phyloP scores from a whole-genome alignment of 35 echinoderm and acorn worm genomes.

The Chiridota heheva region DNA sequence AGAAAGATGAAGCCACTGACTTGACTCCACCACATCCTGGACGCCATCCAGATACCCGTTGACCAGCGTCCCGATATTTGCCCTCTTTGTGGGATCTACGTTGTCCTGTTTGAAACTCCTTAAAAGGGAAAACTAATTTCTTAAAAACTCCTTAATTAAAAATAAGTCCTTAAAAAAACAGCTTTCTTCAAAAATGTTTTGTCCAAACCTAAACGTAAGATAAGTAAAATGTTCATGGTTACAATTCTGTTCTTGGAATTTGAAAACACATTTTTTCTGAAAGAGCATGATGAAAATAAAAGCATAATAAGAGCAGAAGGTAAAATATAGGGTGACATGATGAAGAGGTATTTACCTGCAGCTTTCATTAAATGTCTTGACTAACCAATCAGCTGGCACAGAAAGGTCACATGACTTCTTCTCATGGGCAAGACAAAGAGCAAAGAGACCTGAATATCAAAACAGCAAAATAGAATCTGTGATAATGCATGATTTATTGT shows the following conservation, averaged over 20 bases:
- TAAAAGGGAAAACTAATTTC: not conserved
- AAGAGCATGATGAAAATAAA: no score
- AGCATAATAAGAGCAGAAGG: no score
- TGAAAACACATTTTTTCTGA: no score
- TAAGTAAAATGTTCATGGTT: no score
- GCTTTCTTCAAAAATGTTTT: no score
- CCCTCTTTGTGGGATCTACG: not conserved
- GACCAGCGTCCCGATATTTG: not conserved
- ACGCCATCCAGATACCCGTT: constrained; percentile 3
- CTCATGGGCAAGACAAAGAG: constrained; percentile 25
- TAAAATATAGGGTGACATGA: no score
- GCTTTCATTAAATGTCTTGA: constrained; percentile 14
- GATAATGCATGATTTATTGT: no score
- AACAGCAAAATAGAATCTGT: not conserved
- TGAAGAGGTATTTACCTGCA: constrained; percentile 28
- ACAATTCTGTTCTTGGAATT: no score
- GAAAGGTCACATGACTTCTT: constrained; percentile 10
- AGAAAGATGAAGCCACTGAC: constrained; percentile 22
- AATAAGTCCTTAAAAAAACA: no score
- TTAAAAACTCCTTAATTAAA: no score
- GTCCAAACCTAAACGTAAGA: no score
- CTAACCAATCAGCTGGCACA: constrained; percentile 8
- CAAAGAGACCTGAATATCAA: constrained; percentile 10
- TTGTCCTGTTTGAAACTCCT: constrained; percentile 35
- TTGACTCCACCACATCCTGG: constrained; percentile 23